Conservation (phyloP, 2,113 vertebrate genomes). For the Mungos mungo region DNA sequence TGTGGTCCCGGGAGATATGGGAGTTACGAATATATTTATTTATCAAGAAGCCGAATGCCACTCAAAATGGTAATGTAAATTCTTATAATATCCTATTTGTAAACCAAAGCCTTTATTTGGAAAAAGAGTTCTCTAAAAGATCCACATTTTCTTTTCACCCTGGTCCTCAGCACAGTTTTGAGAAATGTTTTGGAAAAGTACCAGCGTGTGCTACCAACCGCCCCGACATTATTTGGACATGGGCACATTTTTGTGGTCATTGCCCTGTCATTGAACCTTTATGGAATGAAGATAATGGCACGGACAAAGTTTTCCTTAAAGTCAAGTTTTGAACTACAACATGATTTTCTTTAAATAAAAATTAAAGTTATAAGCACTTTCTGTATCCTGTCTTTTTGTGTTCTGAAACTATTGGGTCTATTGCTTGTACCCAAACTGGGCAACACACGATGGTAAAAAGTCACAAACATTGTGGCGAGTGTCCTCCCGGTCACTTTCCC, state of each 20-base stretch:
- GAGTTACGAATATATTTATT: not conserved
- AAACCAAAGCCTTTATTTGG: slow-evolving; percentile 33
- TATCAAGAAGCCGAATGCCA: not conserved
- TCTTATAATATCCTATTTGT: not conserved
- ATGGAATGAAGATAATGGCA: not conserved
- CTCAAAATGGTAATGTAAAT: not conserved
- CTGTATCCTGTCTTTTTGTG: not conserved
- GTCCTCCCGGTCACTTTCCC: not conserved
- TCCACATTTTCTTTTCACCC: not conserved
- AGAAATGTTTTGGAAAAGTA: slow-evolving; percentile 23
- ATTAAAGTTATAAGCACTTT: not conserved
- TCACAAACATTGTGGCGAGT: not conserved
- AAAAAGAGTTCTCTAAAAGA: not conserved
- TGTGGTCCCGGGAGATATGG: not conserved
- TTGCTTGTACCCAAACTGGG: not conserved
- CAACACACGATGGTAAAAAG: not conserved
- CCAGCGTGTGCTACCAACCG: not conserved
- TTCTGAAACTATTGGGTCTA: not conserved
- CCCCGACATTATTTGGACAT: not conserved
- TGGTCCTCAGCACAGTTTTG: not conserved
- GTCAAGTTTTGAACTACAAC: not conserved
- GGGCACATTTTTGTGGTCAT: not conserved
- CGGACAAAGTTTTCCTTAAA: not conserved
- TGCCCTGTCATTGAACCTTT: not conserved
- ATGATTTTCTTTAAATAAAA: not conserved